Percentiles rank a stretch among this genome's conserved stretches.
These are phyloP conservation scores for Ypsolopha scabrella DNA, from an alignment of 2,888 invertebrate species.

Conservation along the genomic window DNA sequence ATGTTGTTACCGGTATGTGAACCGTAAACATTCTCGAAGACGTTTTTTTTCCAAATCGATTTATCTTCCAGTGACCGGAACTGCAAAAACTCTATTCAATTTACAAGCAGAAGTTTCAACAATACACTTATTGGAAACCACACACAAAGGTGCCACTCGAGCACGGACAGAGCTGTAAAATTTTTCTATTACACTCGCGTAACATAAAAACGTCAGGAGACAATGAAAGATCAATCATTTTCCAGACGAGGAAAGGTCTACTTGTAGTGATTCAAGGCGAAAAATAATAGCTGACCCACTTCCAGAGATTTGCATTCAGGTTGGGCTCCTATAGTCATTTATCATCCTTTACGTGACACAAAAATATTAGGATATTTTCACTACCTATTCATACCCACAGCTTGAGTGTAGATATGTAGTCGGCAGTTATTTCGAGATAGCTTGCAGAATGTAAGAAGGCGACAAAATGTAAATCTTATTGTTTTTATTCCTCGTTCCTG, in stretches of 20 bases:
- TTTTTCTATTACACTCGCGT: slow-evolving; percentile 41
- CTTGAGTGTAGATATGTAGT: background rate
- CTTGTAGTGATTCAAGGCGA: slow-evolving; percentile 46
- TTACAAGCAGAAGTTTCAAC: slow-evolving; percentile 20
- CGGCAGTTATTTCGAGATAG: background rate
- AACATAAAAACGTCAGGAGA: slow-evolving; percentile 54
- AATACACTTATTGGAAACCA: slow-evolving; percentile 27
- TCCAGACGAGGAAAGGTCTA: slow-evolving; percentile 31
- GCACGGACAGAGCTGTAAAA: slow-evolving; percentile 29
- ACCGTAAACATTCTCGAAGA: background rate
- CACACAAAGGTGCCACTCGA: slow-evolving; percentile 37
- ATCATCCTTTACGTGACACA: slow-evolving; percentile 51
- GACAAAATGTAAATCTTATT: background rate
- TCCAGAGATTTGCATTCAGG: slow-evolving; percentile 63
- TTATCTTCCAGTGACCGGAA: slow-evolving; percentile 54
- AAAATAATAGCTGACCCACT: slow-evolving; percentile 63
- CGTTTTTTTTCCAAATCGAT: slow-evolving; percentile 25
- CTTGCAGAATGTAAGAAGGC: background rate
- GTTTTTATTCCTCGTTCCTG: background rate
- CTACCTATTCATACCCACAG: background rate
- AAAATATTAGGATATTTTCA: slow-evolving; percentile 9
- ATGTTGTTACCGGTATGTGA: background rate
- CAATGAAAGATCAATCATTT: slow-evolving; percentile 62
- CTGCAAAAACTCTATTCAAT: slow-evolving; percentile 39
- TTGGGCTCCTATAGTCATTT: slow-evolving; percentile 42